Percentiles rank a stretch among this genome's conserved stretches.
phyloP scores from a whole-genome alignment of 2,888 invertebrate genomes.

The Dicycla oo region DNA sequence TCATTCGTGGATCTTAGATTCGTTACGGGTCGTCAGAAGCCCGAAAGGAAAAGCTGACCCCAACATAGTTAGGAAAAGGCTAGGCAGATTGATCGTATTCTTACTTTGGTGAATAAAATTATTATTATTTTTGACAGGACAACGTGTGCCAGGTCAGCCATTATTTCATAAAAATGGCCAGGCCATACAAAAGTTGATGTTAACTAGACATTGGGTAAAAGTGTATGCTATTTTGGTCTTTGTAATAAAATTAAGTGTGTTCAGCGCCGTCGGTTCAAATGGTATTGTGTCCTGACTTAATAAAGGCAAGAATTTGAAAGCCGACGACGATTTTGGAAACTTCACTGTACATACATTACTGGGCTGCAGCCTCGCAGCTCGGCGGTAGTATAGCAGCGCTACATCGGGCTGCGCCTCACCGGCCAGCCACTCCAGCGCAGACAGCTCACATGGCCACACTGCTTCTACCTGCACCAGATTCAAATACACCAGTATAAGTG shows the following conservation, averaged over 20 bases:
- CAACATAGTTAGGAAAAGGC: too few relatives aligned
- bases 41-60: too few relatives aligned
- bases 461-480: constrained; percentile 81
- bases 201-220: background rate
- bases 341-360: constrained; percentile 73
- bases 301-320: background rate
- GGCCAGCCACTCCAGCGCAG: constrained; percentile 86
- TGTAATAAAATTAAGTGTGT: too few relatives aligned
- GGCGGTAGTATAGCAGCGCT: constrained; percentile 84
- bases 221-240: background rate
- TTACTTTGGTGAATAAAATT: too few relatives aligned
- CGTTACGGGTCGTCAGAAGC: too few relatives aligned
- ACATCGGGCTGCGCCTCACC: constrained; percentile 80
- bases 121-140: too few relatives aligned
- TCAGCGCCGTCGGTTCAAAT: background rate
- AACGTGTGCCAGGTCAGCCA: too few relatives aligned
- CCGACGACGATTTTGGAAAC: background rate
- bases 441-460: constrained; percentile 83
- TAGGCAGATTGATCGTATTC: too few relatives aligned
- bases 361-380: constrained; percentile 85
- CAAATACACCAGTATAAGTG: background rate
- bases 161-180: background rate
- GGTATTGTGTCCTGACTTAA: background rate
- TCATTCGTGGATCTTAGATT: too few relatives aligned
- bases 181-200: too few relatives aligned